Evolutionary conservation across 2,888 invertebrate genomes (phyloP).

Genomic region (Ennomos fuscantarius): DNA sequence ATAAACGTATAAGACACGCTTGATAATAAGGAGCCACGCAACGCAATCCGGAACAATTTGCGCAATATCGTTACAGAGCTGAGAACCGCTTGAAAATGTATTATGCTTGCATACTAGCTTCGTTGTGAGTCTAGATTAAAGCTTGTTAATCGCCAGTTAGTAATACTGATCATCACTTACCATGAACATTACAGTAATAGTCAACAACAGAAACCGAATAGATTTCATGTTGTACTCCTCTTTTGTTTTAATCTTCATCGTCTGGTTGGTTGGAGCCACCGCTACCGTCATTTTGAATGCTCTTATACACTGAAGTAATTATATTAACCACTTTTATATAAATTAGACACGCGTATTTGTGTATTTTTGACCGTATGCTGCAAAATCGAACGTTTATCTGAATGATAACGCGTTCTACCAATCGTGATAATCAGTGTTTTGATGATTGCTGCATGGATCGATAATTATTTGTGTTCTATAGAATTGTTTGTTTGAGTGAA

Average conservation of each 20-base stretch:
- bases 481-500: too few species aligned
- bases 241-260: slow-evolving; percentile 69
- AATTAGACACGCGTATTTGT: neutral
- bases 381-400: slow-evolving; percentile 42
- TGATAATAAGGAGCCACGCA: too few species aligned
- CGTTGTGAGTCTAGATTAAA: neutral
- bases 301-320: slow-evolving; percentile 7
- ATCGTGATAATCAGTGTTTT: slow-evolving; percentile 50
- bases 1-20: too few species aligned
- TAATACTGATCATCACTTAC: slow-evolving; percentile 56
- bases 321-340: neutral
- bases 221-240: slow-evolving; percentile 79
- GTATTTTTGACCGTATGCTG: slow-evolving; percentile 9
- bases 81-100: too few species aligned
- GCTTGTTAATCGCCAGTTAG: neutral
- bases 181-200: slow-evolving; percentile 77
- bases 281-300: slow-evolving; percentile 41
- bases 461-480: too few species aligned
- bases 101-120: too few species aligned
- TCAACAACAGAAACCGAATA: slow-evolving; percentile 73
- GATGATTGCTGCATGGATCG: too few species aligned
- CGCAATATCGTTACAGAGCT: too few species aligned
- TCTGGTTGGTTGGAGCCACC: slow-evolving; percentile 46
- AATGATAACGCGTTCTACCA: slow-evolving; percentile 42
- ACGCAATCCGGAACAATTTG: too few species aligned